Base-by-base conservation (phyloP, 2,888 invertebrate genomes). In the Nemotelus pantherinus region DNA sequence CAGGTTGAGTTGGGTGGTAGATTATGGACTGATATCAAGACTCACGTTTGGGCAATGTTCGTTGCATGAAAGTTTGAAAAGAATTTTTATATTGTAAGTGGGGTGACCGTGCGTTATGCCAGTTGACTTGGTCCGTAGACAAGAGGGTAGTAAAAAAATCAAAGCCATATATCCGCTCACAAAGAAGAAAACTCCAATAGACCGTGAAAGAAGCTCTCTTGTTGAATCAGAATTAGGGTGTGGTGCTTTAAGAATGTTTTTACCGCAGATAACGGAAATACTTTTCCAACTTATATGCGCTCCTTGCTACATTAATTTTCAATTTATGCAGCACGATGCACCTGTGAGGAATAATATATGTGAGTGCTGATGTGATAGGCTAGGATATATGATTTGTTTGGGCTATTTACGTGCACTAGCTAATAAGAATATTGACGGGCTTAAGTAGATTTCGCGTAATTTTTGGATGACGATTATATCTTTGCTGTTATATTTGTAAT, bases 301-400 rank as follows among this genome's bases (percentile, higher is more conserved):
- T 79, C 78, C 78, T 67, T 74, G 77, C 78, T 77, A 77, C 77
- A 77, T 79, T 79, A 77, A 76, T 79, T 76, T 77, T 76, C 71
- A 76, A 65, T 72, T 63, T 72, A 68, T 57, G 76, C 41, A 48
- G 55, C 78, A 47, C 50, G 53, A 6, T 9, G 9, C 25, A 58
- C 58, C 58, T 58, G 58, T 58, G 25, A 25, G 25, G 25, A 25
- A 25, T 25, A 25, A 25, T 25, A 25, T 25, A 1, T 25, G 25
- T n/a, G n/a, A n/a, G n/a, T 25, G 25, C 25, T 25, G 25, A 25
- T 25, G 25, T 25, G 25, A 25, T 25, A 25, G 25, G 0, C 25
- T 25, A 25, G 25, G 1, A 25, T 25, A 25, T 25, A 25, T 25
- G 25, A 25, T 25, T 25, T 25, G 25, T 25, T 25, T 25, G 25